Conservation (phyloP, 2,888 invertebrate species). For the Hyles lineata region DNA sequence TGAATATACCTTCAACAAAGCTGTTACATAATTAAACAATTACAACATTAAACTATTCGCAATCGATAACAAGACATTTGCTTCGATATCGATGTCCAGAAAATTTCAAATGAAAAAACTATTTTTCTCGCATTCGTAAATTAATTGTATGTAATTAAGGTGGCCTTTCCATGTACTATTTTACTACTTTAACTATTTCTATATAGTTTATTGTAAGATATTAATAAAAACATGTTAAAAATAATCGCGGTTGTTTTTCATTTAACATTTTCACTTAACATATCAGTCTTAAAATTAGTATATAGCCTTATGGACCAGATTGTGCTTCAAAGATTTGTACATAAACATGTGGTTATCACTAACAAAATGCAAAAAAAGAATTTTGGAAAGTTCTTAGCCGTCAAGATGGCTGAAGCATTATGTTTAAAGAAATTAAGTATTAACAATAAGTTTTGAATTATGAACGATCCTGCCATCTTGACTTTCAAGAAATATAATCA, state of each 20-base stretch:
- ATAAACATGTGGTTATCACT: neutral
- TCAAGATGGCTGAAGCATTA: no score
- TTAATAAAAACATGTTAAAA: constrained; percentile 52
- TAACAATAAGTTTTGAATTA: no score
- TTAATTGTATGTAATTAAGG: constrained; percentile 54
- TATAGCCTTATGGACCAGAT: neutral
- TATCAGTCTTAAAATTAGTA: constrained; percentile 4
- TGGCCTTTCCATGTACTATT: constrained; percentile 78
- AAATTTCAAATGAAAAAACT: constrained; percentile 32
- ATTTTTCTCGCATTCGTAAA: constrained; percentile 39
- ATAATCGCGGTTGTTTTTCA: constrained; percentile 45
- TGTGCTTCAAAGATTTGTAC: neutral
- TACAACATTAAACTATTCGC: neutral
- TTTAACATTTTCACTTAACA: constrained; percentile 33
- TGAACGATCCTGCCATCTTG: no score
- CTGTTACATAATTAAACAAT: neutral
- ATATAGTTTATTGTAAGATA: constrained; percentile 79
- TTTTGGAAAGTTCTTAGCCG: no score
- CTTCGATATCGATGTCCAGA: constrained; percentile 11
- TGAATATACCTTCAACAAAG: neutral
- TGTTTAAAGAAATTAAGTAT: no score
- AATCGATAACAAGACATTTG: neutral
- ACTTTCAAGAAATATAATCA: no score
- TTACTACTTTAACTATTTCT: constrained; percentile 63
- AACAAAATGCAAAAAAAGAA: no score